Base-by-base conservation (phyloP, 2,797 vertebrate species). In the Chloroceryle amazona region DNA sequence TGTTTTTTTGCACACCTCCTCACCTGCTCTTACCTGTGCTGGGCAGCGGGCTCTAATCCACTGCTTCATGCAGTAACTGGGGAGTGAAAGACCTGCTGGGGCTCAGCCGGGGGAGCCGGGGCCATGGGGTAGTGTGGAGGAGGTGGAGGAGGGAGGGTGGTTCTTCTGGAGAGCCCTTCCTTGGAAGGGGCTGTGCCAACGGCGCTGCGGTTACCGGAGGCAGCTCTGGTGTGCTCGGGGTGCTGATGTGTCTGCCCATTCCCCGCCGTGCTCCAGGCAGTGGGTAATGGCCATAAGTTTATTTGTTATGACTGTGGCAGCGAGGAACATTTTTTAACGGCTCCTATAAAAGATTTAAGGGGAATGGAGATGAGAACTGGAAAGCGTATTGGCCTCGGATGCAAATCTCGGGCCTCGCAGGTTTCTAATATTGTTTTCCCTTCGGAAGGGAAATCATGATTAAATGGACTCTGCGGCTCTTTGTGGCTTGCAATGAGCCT, bases 341-440 rank as follows among this genome's bases (percentile, higher is more conserved):
- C 46, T 75, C 76, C 61, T 49, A 61, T 42, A 22, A 87, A 85
- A 80, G 92, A 87, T 95, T 62, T 47, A 62, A 72, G 81, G 80
- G 52, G n/a, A 21, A 29, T 2, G 61, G 70, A 85, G 54, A n/a
- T 2, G 49, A 61, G 84, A 37, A 42, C 42, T 42, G n/a, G 29
- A 29, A 10, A 57, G 60, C 31, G 9, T 11, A 15, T 33, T 20
- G 25, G 58, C 8, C 29, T 42, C 49, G 5, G n/a, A 57, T 54
- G 78, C 82, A 85, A 67, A 92, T 52, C 66, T 49, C 41, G 10
- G 62, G 58, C 87, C 63, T 54, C 28, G 51, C 78, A 57, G 58
- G 37, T 74, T 78, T 71, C 70, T 51, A 35, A 55, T 29, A 26
- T 4, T 37, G 42, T 54, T 90, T 79, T 90, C 60, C 39, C 54